Base-by-base conservation (phyloP, 2,888 invertebrate genomes). In the Eubasilissa splendida region DNA sequence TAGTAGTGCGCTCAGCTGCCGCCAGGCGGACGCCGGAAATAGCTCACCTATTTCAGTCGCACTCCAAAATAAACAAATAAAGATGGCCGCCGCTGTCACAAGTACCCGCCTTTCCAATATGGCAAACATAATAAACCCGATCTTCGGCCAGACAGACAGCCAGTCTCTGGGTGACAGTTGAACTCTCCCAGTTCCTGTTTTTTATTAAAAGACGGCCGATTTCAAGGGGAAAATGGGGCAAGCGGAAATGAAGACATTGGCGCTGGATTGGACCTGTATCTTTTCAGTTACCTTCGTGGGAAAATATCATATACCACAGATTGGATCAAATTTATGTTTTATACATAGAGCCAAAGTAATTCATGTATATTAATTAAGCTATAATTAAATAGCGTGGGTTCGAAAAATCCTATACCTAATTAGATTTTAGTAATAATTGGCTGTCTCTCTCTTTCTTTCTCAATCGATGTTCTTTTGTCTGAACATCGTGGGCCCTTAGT, bases 11-110 rank as follows among this genome's bases (percentile, higher is more conserved):
- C 53, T 22, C 54, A 42, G 54, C 71, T 22, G 54, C 71, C 71
- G 54, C 71, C 71, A 71, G 54, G 71, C 71, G 71, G 71, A 10
- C 22, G 54, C 54, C 22, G 31, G 12, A 71, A 71, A 71, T 71
- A 71, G 71, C 71, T 52, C 71, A 53, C 22, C 31, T 71, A 71
- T 71, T 71, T 71, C 54, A 7, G 54, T 14, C 71, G 71, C 71
- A 53, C 71, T 71, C 54, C 54, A 71, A 71, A 71, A 71, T 71
- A 71, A 71, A 71, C 71, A 71, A 71, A 53, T 10, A 52, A 71
- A 71, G 54, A 71, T 71, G 71, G 71, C 53, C 71, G 71, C 68
- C 68, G 71, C 53, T 71, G 71, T 71, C 54, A 71, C 71, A n/a
- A 42, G 71, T 42, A 53, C 71, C 68, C 71, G 71, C 71, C 71